Conservation (phyloP, 2,797 vertebrate genomes). For the Tokudaia muenninki region DNA sequence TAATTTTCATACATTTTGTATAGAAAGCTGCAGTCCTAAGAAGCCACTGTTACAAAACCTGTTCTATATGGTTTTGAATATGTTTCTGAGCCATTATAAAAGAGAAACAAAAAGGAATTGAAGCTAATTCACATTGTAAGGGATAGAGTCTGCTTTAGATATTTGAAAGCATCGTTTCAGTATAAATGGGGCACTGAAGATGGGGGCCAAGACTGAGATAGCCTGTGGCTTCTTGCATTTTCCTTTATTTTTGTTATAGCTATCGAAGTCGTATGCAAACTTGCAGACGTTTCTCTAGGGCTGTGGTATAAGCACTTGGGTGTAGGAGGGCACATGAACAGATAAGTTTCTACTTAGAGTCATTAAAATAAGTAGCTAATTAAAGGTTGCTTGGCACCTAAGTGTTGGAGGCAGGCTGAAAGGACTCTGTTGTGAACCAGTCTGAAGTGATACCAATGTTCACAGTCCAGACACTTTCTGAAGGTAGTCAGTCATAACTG, state of each 20-base stretch:
- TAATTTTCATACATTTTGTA: neutral
- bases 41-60: neutral
- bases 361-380: conserved; percentile 78
- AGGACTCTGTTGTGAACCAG: conserved; percentile 17
- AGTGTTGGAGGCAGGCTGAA: conserved; percentile 51
- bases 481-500: conserved; percentile 33
- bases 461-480: conserved; percentile 44
- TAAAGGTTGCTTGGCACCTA: conserved; percentile 71
- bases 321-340: conserved; percentile 62
- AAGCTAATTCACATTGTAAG: conserved; percentile 53
- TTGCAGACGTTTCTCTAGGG: conserved; percentile 7
- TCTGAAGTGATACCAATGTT: conserved; percentile 49
- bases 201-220: neutral
- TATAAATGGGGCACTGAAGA: conserved; percentile 17
- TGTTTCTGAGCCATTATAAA: neutral
- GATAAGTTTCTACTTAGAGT: conserved; percentile 70
- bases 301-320: conserved; percentile 34
- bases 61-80: conserved; percentile 17
- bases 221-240: conserved; percentile 36
- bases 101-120: neutral
- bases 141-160: conserved; percentile 46
- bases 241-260: conserved; percentile 19
- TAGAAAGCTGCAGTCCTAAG: neutral
- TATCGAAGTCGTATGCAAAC: conserved; percentile 10
- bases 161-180: conserved; percentile 48